phyloP scores from a whole-genome alignment of 2,888 invertebrate species.

The Oligia strigilis region DNA sequence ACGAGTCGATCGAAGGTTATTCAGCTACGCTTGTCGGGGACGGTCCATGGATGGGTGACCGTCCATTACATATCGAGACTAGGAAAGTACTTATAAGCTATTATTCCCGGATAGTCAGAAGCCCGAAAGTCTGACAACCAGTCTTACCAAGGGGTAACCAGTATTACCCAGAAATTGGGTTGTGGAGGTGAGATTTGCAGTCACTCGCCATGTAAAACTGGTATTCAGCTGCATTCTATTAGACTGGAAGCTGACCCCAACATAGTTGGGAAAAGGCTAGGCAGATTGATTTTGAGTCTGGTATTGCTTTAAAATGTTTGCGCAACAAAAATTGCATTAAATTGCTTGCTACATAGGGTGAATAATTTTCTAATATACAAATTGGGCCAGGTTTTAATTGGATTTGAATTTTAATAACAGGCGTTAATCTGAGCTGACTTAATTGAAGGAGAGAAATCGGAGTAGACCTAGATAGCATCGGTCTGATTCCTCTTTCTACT shows the following conservation, averaged over 20 bases:
- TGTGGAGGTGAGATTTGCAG: background rate
- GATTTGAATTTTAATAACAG: too few species aligned
- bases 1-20: background rate
- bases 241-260: too few species aligned
- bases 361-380: constrained; percentile 23
- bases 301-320: background rate
- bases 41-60: background rate
- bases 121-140: background rate
- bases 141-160: background rate
- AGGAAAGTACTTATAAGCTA: background rate
- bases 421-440: too few species aligned
- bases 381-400: constrained; percentile 17
- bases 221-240: too few species aligned
- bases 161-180: background rate
- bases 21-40: background rate
- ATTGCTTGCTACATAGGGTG: constrained; percentile 9
- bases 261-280: background rate
- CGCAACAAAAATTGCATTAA: background rate
- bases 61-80: background rate
- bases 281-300: background rate
- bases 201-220: background rate
- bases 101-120: background rate
- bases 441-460: too few species aligned
- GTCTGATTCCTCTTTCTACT: too few species aligned
- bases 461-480: too few species aligned